These are phyloP conservation scores for Trachelus tabidus DNA, from an alignment of 2,888 invertebrate genomes.

Conservation along the genomic window DNA sequence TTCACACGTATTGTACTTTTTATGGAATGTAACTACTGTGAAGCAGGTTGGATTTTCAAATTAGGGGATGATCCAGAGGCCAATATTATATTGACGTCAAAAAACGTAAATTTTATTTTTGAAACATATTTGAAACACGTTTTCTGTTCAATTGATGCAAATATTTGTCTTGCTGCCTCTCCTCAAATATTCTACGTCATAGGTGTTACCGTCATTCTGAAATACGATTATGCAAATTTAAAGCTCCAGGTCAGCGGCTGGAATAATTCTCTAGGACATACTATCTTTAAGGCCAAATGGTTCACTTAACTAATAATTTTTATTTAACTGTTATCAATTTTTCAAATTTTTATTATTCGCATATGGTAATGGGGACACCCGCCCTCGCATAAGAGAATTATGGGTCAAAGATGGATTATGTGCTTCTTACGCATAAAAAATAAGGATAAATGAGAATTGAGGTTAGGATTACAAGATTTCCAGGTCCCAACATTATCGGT, in stretches of 20 bases:
- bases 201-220: not conserved
- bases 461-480: not conserved
- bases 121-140: too few relatives aligned
- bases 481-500: not conserved
- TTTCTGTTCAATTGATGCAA: not conserved
- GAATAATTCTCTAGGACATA: slow-evolving; percentile 10
- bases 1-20: too few relatives aligned
- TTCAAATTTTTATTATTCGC: not conserved
- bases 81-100: too few relatives aligned
- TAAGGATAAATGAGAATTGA: not conserved
- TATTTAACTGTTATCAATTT: not conserved
- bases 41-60: too few relatives aligned
- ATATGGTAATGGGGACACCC: not conserved
- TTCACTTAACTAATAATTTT: not conserved
- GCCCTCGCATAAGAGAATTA: not conserved
- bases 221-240: slow-evolving; percentile 14
- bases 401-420: too few relatives aligned
- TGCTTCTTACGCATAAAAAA: not conserved
- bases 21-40: too few relatives aligned
- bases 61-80: too few relatives aligned
- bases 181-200: not conserved
- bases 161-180: not conserved
- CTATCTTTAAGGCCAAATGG: not conserved
- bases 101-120: too few relatives aligned
- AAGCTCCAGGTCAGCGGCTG: slow-evolving; percentile 6